Evolutionary conservation across 2,113 vertebrate species (phyloP).

Genomic region (human (Homo sapiens)): GRCh38 chr3:104760001-104760500

Average conservation of each 20-base stretch:
- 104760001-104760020: background rate
- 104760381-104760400: background rate
- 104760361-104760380: background rate
- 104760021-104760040: background rate
- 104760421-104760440: background rate
- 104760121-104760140: background rate
- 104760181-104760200: background rate
- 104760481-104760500: background rate
- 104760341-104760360: background rate
- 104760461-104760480: background rate
- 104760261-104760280: background rate
- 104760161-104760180: background rate
- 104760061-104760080: background rate
- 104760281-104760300: background rate
- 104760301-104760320: background rate
- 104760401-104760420: background rate
- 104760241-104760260: background rate
- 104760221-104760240: background rate
- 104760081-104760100: background rate
- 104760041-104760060: background rate
- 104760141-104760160: background rate
- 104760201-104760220: background rate
- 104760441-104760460: background rate
- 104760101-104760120: background rate
- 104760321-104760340: background rate